phyloP scores from a whole-genome alignment of 2,797 vertebrate genomes.

The Ctenosaura bakeri region DNA sequence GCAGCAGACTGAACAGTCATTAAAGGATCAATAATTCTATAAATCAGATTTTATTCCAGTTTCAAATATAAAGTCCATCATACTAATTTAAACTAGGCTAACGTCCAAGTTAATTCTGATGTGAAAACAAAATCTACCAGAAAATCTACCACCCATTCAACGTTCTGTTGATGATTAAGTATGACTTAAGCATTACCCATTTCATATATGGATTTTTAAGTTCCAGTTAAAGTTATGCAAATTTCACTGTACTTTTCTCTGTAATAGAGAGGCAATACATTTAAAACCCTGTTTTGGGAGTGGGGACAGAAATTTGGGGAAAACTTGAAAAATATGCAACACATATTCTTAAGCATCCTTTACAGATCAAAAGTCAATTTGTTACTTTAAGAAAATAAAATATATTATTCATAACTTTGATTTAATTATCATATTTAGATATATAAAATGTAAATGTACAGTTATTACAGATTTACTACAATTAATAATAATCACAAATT shows the following conservation, averaged over 20 bases:
- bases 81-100: not conserved
- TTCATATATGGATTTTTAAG: not conserved
- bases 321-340: too few relatives aligned
- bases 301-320: too few relatives aligned
- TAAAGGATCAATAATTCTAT: not conserved
- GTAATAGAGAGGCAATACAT: too few relatives aligned
- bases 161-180: not conserved
- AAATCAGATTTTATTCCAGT: slow-evolving; percentile 1
- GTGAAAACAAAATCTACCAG: not conserved
- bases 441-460: not conserved
- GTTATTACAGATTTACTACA: not conserved
- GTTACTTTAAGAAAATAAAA: not conserved
- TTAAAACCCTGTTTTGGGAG: too few relatives aligned
- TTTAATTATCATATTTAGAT: not conserved
- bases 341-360: too few relatives aligned
- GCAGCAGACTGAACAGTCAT: not conserved
- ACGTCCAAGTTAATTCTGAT: not conserved
- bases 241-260: too few relatives aligned
- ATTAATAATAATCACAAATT: not conserved
- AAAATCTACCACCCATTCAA: not conserved
- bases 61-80: not conserved
- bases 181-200: not conserved
- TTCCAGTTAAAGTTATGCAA: not conserved
- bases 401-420: not conserved
- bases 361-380: not conserved